A percentile compares a stretch with the other conserved stretches of the same genome.
phyloP scores from a whole-genome alignment of 2,888 invertebrate genomes.

The Drosophila basisetae region DNA sequence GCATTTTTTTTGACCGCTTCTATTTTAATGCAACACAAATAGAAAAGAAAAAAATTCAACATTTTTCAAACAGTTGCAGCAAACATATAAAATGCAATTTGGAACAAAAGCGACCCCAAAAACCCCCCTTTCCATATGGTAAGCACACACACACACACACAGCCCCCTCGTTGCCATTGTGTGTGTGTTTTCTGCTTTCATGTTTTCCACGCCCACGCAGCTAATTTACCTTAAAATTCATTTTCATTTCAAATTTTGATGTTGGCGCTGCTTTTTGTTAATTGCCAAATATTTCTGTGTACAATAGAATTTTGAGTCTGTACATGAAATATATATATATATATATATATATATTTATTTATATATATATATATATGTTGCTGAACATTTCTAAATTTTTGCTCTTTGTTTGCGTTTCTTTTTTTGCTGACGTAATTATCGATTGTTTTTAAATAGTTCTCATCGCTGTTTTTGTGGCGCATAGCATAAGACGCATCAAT shows the following conservation, averaged over 20 bases:
- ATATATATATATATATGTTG: background rate
- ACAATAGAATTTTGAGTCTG: conserved; percentile 52
- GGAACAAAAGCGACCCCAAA: conserved; percentile 27
- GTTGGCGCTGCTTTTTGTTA: conserved; percentile 54
- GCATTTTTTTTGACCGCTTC: conserved; percentile 5
- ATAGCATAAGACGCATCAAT: conserved; percentile 27
- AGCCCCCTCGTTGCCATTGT: background rate
- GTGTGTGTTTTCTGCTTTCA: conserved; percentile 22
- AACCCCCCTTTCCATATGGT: background rate
- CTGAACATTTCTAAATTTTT: conserved; percentile 9
- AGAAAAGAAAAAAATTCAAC: conserved; percentile 19
- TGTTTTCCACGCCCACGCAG: conserved; percentile 60
- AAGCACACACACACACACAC: background rate
- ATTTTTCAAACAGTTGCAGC: conserved; percentile 29
- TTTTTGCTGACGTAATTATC: conserved; percentile 71
- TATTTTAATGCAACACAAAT: conserved; percentile 32
- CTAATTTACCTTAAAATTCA: conserved; percentile 78
- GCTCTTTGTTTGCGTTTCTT: conserved; percentile 19
- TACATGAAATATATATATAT: conserved; percentile 52
- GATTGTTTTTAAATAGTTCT: conserved; percentile 63
- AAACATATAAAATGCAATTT: conserved; percentile 54
- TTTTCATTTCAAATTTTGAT: conserved; percentile 56
- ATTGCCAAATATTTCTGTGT: conserved; percentile 71
- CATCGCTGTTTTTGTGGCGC: conserved; percentile 6
- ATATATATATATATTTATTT: background rate